These are phyloP conservation scores for Drosophila sp. DNA, from an alignment of 1,140 invertebrate species.

Conservation along the genomic window DNA sequence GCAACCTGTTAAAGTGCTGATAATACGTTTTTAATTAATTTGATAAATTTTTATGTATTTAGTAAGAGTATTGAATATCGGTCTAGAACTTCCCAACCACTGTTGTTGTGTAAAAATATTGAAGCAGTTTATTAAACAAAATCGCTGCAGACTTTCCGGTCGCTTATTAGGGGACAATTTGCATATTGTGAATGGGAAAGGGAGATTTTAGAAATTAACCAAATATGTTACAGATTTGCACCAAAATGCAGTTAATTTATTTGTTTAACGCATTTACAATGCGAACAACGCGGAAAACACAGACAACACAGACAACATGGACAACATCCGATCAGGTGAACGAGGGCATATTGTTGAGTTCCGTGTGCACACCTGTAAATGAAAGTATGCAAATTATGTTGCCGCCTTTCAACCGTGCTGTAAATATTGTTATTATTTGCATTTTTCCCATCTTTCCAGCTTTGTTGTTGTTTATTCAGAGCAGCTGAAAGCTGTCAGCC, in stretches of 20 bases:
- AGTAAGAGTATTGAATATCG: slow-evolving; percentile 5
- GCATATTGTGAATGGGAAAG: slow-evolving; percentile 45
- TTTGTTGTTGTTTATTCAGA: slow-evolving; percentile 27
- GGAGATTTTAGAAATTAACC: slow-evolving; percentile 70
- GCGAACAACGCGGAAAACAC: background rate
- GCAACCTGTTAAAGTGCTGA: too few relatives aligned
- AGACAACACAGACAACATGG: background rate
- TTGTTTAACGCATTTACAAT: slow-evolving; percentile 65
- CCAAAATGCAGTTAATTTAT: slow-evolving; percentile 72
- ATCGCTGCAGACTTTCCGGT: slow-evolving; percentile 47
- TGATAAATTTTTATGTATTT: too few relatives aligned
- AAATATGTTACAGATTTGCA: slow-evolving; percentile 66
- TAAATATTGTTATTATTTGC: slow-evolving; percentile 47
- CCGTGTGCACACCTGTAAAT: slow-evolving; percentile 27
- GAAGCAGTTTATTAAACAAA: slow-evolving; percentile 71
- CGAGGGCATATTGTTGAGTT: slow-evolving; percentile 35
- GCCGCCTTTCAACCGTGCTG: slow-evolving; percentile 16
- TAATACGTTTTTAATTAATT: too few relatives aligned
- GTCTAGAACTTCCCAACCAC: background rate
- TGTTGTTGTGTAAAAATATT: slow-evolving; percentile 60
- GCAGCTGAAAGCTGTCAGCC: slow-evolving; percentile 56
- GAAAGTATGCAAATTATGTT: slow-evolving; percentile 49
- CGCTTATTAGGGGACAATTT: slow-evolving; percentile 47
- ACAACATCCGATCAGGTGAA: background rate
- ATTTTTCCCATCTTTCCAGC: slow-evolving; percentile 9